phyloP scores from a whole-genome alignment of 2,797 vertebrate species.

The Carduelis carduelis region DNA sequence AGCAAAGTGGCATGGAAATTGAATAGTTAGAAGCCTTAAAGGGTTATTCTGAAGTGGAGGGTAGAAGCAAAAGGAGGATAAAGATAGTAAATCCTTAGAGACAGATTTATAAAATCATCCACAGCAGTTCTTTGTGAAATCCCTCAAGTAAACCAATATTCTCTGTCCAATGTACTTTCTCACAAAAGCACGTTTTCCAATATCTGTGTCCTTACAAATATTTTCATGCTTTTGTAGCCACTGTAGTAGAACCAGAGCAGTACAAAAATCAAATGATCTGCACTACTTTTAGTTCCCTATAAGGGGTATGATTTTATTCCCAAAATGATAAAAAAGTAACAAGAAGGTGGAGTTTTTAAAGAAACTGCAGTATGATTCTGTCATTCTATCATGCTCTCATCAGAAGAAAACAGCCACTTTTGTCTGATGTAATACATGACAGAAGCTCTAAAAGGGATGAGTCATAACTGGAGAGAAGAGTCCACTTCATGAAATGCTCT shows the following conservation, averaged over 20 bases:
- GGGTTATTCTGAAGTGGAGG: neutral
- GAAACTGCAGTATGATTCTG: neutral
- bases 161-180: neutral
- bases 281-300: neutral
- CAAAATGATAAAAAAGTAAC: neutral
- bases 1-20: fast-evolving
- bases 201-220: neutral
- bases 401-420: neutral
- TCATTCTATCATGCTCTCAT: neutral
- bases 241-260: neutral
- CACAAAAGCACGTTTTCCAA: neutral
- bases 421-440: neutral
- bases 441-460: neutral
- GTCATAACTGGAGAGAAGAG: neutral
- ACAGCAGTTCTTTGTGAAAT: neutral
- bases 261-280: neutral
- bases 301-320: neutral
- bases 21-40: neutral
- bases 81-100: neutral
- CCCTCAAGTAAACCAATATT: neutral
- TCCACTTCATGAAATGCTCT: neutral
- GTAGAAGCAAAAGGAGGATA: neutral
- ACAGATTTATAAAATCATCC: neutral
- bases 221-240: neutral
- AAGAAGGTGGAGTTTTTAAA: neutral